phyloP scores from a whole-genome alignment of 2,888 invertebrate species.

The Stegophylla sp. region DNA sequence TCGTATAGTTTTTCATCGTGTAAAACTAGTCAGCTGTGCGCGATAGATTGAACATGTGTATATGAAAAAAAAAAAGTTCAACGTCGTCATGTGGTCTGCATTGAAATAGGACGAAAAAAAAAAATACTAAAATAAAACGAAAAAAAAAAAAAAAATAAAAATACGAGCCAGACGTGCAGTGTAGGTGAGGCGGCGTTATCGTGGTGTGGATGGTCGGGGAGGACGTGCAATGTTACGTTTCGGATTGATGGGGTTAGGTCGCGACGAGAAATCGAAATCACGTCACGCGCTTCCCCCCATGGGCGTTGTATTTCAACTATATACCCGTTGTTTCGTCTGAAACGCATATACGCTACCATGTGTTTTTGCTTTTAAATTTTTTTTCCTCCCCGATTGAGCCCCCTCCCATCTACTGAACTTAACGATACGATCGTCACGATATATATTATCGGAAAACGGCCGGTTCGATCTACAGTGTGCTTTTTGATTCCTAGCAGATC shows the following conservation, averaged over 20 bases:
- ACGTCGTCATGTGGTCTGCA: background rate
- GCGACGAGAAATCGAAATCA: conserved; percentile 19
- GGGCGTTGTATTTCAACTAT: background rate
- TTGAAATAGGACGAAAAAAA: background rate
- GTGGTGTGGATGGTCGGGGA: too few relatives aligned
- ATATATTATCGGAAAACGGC: too few relatives aligned
- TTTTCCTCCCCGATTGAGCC: background rate
- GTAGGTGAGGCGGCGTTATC: background rate
- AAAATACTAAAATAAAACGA: background rate
- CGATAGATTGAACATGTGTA: background rate
- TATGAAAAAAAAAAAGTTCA: background rate
- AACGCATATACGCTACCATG: conserved; percentile 6
- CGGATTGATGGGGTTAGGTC: background rate
- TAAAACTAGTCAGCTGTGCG: background rate
- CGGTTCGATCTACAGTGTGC: too few relatives aligned
- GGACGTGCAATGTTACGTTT: background rate
- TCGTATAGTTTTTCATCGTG: background rate
- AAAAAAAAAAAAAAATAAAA: background rate
- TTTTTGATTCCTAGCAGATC: too few relatives aligned
- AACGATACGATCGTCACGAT: background rate
- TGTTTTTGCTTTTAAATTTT: background rate
- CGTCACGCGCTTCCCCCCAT: background rate
- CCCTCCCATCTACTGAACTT: background rate
- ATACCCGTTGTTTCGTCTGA: background rate
- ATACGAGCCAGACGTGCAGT: background rate